Base-by-base conservation (phyloP, 2,888 invertebrate genomes). In the Conomelus anceps region DNA sequence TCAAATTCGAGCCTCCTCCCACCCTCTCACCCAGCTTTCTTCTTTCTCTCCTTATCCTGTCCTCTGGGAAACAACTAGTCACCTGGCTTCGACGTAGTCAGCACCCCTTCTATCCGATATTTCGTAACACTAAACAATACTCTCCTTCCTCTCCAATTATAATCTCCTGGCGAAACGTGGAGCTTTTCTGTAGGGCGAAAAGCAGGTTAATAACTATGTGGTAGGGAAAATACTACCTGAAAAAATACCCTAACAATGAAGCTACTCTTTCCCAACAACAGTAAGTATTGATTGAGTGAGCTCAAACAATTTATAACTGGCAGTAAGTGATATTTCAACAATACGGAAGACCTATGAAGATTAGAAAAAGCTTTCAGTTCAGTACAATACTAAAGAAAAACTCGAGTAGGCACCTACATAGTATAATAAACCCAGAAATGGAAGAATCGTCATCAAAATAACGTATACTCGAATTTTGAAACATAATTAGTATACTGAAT, bases 11-110 rank as follows among this genome's bases (percentile, higher is more conserved):
- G 22, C 86, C 29, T 86, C 86, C 26, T 23, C 3, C 24, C 86
- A 22, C 22, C 86, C 22, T 23, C 63, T 13, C 26, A 26, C 63
- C n/a, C 63, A 63, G 63, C 63, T 63, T 63, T 63, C 63, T 63
- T 63, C 63, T 63, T 63, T 63, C 63, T 63, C 41, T 41, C 7
- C 41, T 41, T 41, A 41, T 41, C 63, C 63, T 63, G 63, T 63
- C 63, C 63, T 63, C 63, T 86, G 86, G 86, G 86, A 86, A 86
- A 86, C 86, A 86, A 22, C 29, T n/a, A 86, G 26, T 86, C 86
- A 86, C 86, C 86, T 86, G 86, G 86, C 63, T 63, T 63, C 63
- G 63, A 63, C n/a, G n/a, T n/a, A 63, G n/a, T 13, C 63, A 63
- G 63, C 63, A 63, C 63, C 63, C 63, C 63, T 63, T 63, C 63